These are phyloP conservation scores for Platycheirus rosarum DNA, from an alignment of 2,888 invertebrate species.

Conservation along the genomic window DNA sequence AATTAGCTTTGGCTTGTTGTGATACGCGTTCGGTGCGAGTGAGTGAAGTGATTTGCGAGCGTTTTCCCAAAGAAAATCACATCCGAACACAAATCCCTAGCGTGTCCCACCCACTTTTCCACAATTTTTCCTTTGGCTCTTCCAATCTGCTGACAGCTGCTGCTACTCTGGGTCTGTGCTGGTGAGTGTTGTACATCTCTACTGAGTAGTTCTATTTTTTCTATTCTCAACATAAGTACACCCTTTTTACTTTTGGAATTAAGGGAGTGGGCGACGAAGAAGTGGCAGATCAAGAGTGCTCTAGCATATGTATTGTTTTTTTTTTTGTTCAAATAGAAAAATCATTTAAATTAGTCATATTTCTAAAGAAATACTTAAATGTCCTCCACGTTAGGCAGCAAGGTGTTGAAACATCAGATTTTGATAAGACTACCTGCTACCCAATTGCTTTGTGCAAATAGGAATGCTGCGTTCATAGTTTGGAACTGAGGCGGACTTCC, in stretches of 20 bases:
- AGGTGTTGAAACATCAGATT: neutral
- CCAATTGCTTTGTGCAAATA: neutral
- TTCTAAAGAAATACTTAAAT: neutral
- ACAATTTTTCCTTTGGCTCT: constrained; percentile 18
- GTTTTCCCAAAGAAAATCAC: constrained; percentile 40
- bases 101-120: constrained; percentile 70
- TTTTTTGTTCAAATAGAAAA: neutral
- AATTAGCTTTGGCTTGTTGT: constrained; percentile 46
- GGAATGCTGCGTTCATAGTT: neutral
- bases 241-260: neutral
- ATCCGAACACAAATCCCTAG: constrained; percentile 48
- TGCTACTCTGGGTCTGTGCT: constrained; percentile 30
- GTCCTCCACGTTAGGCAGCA: neutral
- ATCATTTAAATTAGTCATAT: no score
- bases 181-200: constrained; percentile 27
- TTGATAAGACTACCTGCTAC: constrained; percentile 40
- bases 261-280: neutral
- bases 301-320: neutral
- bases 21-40: constrained; percentile 47
- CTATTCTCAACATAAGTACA: constrained; percentile 3
- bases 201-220: constrained; percentile 3
- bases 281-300: neutral
- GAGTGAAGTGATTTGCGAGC: constrained; percentile 42
- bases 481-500: constrained; percentile 17
- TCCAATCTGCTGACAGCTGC: constrained; percentile 65